Base-by-base conservation (phyloP, 2,888 invertebrate species). In the Adela reaumurella region DNA sequence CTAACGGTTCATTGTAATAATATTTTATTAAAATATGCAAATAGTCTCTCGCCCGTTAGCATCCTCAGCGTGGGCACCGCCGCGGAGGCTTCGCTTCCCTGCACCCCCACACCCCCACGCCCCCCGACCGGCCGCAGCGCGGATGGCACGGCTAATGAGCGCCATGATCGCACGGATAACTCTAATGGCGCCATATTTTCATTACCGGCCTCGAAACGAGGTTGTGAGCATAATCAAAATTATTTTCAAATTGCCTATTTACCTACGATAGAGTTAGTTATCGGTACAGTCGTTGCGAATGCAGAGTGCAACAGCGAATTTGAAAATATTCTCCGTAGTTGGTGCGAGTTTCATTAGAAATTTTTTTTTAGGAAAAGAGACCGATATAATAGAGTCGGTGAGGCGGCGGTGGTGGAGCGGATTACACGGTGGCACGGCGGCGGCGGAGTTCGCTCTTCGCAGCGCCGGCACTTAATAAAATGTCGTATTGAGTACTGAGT, bases 21-120 rank as follows among this genome's bases (percentile, higher is more conserved):
- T 74, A 77, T 78, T 78, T 77, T 77, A 78, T 77, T 77, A 78
- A 76, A 77, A 78, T 77, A 77, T 78, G 77, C 74, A 77, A 76
- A 78, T 76, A 24, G 35, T 35, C 35, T 35, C 35, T 14, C 3
- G 72, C 68, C 63, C 67, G 66, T 14, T 8, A 8, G 4, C 11
- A 14, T 3, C 35, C 35, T 8, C 35, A 3, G 11, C 4, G 35
- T 69, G 66, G 73, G 74, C 63, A 64, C 64, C 58, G 60, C 64
- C 67, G 67, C 62, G 5, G 24, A 5, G 6, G 24, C 24, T 10
- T n/a, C n/a, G n/a, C n/a, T n/a, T n/a, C n/a, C n/a, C n/a, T n/a
- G n/a, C n/a, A n/a, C n/a, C n/a, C n/a, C n/a, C n/a, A n/a, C n/a
- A n/a, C n/a, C n/a, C n/a, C n/a, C n/a, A n/a, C n/a, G n/a, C n/a